Conservation (phyloP, 2,797 vertebrate genomes). For the Phaenicophaeus curvirostris region DNA sequence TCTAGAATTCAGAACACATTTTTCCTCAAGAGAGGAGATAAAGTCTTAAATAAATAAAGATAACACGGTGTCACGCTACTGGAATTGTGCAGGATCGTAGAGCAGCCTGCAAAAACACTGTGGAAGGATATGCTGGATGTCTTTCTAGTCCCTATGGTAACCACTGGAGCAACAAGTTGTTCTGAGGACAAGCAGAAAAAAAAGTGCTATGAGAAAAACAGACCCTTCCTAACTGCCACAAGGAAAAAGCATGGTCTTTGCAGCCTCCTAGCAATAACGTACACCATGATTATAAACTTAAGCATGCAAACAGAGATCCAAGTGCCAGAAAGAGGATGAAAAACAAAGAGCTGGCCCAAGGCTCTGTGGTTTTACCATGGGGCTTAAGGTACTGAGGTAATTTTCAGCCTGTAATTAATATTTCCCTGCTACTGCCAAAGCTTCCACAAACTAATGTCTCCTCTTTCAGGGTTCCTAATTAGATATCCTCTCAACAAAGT, state of each 20-base stretch:
- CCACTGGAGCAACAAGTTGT: conserved; percentile 40
- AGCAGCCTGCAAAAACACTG: conserved; percentile 23
- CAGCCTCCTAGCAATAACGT: conserved; percentile 5
- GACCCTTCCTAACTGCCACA: conserved; percentile 33
- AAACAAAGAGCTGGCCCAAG: conserved; percentile 14
- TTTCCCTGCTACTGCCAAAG: not conserved
- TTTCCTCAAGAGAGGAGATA: not conserved
- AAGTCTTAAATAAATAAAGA: conserved; percentile 32
- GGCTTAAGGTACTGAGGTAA: not conserved
- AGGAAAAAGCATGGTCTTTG: conserved; percentile 30
- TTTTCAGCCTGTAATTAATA: conserved; percentile 39
- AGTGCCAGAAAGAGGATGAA: conserved; percentile 52
- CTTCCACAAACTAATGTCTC: not conserved
- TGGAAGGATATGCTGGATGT: conserved; percentile 9
- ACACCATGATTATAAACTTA: not conserved
- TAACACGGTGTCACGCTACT: not conserved
- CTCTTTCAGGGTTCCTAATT: not conserved
- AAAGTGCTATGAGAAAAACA: conserved; percentile 69
- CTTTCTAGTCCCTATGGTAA: conserved; percentile 63
- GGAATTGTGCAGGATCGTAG: not conserved
- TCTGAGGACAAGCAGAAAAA: conserved; percentile 63
- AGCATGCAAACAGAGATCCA: conserved; percentile 31
- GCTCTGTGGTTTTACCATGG: not conserved
- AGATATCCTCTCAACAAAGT: conserved; percentile 1
- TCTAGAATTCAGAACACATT: not conserved